A percentile compares a stretch with the other conserved stretches of the same genome.
Conservation (phyloP, 2,888 invertebrate genomes). For the Drosophila neotestacea region DNA sequence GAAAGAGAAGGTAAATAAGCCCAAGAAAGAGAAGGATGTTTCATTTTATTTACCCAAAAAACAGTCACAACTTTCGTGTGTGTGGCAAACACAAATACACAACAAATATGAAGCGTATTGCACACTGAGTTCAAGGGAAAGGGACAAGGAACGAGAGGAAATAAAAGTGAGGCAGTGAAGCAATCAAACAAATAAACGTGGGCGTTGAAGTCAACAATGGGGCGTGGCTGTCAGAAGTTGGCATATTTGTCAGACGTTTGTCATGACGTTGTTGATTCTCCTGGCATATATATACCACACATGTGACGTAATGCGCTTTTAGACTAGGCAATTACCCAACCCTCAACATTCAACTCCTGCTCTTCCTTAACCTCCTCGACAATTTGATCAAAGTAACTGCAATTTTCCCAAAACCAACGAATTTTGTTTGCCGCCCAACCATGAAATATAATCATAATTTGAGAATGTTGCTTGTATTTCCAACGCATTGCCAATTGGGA, state of each 20-base stretch:
- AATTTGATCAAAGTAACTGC: conserved; percentile 45
- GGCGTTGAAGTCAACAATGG: conserved; percentile 9
- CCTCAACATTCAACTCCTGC: not conserved
- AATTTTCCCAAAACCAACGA: conserved; percentile 13
- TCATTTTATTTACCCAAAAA: conserved; percentile 58
- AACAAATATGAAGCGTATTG: conserved; percentile 35
- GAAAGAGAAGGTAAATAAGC: not conserved
- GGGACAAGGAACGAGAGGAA: not conserved
- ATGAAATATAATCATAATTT: conserved; percentile 53
- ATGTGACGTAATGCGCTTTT: conserved; percentile 47
- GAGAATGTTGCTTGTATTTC: conserved; percentile 11
- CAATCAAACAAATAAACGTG: conserved; percentile 21
- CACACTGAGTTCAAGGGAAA: not conserved
- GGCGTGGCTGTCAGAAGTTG: conserved; percentile 34
- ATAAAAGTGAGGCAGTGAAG: conserved; percentile 1
- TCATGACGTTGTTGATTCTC: conserved; percentile 58
- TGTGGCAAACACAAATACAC: conserved; percentile 66
- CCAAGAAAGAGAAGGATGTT: conserved; percentile 4
- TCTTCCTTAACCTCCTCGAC: not conserved
- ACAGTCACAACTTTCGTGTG: conserved; percentile 62
- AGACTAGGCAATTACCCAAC: conserved; percentile 32
- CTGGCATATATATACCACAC: conserved; percentile 19
- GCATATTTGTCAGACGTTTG: conserved; percentile 64
- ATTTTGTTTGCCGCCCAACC: conserved; percentile 23
- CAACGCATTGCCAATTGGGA: conserved; percentile 22